Evolutionary conservation across 2,888 invertebrate species (phyloP).

Genomic region (Eupithecia exiguata): DNA sequence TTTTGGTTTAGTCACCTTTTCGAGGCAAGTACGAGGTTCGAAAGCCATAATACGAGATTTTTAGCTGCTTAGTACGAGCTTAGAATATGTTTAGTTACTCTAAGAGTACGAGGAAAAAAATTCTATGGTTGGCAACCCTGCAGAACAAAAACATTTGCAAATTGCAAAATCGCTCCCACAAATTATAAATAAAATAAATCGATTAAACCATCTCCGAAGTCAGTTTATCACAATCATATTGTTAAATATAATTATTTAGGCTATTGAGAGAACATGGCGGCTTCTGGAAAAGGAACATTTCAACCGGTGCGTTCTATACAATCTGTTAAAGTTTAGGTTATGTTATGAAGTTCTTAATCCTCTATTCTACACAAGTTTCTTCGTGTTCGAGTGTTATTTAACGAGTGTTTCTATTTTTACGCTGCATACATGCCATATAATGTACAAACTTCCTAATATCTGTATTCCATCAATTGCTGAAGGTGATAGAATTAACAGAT

Average conservation of each 20-base stretch:
- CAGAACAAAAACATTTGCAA: no score
- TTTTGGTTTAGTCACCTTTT: no score
- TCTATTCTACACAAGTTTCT: neutral
- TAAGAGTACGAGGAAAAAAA: no score
- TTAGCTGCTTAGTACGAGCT: no score
- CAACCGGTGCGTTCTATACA: constrained; percentile 79
- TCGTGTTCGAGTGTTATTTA: neutral
- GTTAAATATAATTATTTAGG: neutral
- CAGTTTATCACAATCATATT: neutral
- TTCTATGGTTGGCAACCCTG: no score
- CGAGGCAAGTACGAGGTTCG: no score
- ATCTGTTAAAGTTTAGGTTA: constrained; percentile 26
- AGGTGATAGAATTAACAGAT: neutral
- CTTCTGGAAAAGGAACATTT: constrained; percentile 86
- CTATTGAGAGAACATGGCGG: constrained; percentile 57
- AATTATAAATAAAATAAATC: neutral
- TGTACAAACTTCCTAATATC: neutral
- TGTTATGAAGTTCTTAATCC: neutral
- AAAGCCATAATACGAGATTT: no score
- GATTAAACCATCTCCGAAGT: neutral
- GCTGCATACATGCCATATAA: neutral
- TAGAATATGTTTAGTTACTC: no score
- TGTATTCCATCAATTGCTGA: neutral
- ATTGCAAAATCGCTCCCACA: no score
- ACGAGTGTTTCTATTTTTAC: neutral